Conservation (phyloP, 2,797 vertebrate species). For the Xiphophorus birchmanni region DNA sequence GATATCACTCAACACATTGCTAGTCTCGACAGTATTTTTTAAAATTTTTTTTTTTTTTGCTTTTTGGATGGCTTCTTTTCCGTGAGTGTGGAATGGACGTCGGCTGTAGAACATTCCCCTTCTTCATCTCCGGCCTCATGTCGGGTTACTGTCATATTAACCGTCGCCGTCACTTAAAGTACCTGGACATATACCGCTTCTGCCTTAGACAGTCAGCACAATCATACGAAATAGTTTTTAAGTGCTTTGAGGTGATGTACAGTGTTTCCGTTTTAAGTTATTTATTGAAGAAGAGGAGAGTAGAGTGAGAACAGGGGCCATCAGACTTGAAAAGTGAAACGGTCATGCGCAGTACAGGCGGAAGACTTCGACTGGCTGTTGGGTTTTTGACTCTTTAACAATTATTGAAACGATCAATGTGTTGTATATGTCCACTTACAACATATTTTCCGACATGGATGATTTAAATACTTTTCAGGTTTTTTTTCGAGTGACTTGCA, state of each 20-base stretch:
- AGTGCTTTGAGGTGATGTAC: constrained; percentile 3
- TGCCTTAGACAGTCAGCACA: background rate
- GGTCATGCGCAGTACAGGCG: constrained; percentile 76
- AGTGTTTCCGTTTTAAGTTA: constrained; percentile 43
- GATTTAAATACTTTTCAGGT: background rate
- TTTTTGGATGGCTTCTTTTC: constrained; percentile 56
- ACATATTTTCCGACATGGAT: background rate
- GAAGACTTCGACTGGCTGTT: constrained; percentile 26
- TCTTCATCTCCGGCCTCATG: constrained; percentile 69
- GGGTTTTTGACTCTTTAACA: background rate
- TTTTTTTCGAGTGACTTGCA: background rate
- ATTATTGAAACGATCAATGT: constrained; percentile 3
- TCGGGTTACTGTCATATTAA: constrained; percentile 48
- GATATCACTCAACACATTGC: constrained; percentile 5
- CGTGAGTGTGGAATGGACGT: constrained; percentile 76
- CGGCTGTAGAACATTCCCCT: constrained; percentile 71
- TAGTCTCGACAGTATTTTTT: constrained; percentile 6
- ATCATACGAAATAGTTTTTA: constrained; percentile 15
- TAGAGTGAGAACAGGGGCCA: constrained; percentile 56
- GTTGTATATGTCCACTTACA: background rate
- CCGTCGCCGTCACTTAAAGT: background rate
- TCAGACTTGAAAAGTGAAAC: constrained; percentile 70
- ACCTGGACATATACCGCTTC: background rate
- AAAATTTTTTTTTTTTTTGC: background rate
- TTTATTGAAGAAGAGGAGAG: constrained; percentile 41